phyloP scores from a whole-genome alignment of 2,113 vertebrate genomes.

The Brachypteracias leptosomus region DNA sequence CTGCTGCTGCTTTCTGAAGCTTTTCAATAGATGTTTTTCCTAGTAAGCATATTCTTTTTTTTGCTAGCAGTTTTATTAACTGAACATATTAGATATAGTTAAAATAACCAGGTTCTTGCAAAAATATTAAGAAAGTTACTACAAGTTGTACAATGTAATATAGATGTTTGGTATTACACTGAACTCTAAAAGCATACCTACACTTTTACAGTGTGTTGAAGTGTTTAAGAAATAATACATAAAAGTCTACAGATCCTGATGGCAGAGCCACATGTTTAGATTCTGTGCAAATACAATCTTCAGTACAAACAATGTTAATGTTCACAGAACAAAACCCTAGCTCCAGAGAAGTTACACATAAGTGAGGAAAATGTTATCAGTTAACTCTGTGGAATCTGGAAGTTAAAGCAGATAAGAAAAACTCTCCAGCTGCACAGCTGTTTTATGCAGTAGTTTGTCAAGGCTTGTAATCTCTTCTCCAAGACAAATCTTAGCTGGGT shows the following conservation, averaged over 20 bases:
- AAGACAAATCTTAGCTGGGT: not conserved
- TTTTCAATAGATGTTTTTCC: not conserved
- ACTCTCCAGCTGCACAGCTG: not conserved
- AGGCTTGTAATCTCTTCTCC: not conserved
- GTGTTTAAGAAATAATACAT: not conserved
- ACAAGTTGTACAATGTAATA: not conserved
- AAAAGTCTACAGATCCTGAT: not conserved
- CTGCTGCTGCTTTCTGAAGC: not conserved
- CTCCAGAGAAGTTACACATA: not conserved
- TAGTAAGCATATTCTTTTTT: not conserved
- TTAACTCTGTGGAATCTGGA: not conserved
- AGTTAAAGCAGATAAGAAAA: conserved; percentile 1
- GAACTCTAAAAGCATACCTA: not conserved
- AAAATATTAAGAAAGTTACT: not conserved
- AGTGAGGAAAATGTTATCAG: not conserved
- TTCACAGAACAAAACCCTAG: not conserved
- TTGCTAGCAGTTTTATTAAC: not conserved
- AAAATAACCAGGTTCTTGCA: not conserved
- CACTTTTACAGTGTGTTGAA: not conserved
- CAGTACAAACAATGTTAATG: not conserved
- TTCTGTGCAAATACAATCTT: not conserved
- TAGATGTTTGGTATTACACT: not conserved
- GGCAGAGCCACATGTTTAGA: not conserved
- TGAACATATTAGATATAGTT: not conserved
- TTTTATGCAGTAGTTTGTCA: not conserved